Evolutionary conservation across 64 coral and sea anemone genomes (phyloP).

Genomic region (Astreopora myriophthalma): DNA sequence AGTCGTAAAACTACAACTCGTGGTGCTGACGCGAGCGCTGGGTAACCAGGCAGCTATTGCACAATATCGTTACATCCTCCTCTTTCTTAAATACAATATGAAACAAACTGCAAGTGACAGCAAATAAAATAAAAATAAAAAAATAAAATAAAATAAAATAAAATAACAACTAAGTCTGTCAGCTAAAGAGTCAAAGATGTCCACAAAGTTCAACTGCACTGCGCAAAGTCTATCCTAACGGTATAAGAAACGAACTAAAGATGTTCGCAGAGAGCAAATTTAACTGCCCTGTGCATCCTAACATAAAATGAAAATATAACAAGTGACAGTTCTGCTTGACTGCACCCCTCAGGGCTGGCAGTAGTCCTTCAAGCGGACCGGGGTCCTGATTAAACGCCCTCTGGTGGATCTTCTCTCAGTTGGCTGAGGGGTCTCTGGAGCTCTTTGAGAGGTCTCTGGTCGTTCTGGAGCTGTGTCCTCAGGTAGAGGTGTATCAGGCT

Average conservation of each 20-base stretch:
- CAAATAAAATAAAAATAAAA: too few relatives aligned
- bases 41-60: conserved; percentile 28
- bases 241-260: background rate
- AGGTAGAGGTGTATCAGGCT: conserved; percentile 33
- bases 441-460: conserved; percentile 49
- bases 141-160: too few relatives aligned
- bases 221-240: background rate
- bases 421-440: conserved; percentile 52
- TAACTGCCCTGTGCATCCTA: conserved; percentile 11
- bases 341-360: conserved; percentile 65
- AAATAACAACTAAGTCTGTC: too few relatives aligned
- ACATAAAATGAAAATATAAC: conserved; percentile 54
- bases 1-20: background rate
- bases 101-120: too few relatives aligned
- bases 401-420: conserved; percentile 62
- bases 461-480: conserved; percentile 53
- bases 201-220: background rate
- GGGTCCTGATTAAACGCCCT: conserved; percentile 66
- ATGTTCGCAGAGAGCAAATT: background rate
- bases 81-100: background rate
- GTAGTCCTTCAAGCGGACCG: conserved; percentile 55
- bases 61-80: conserved; percentile 45
- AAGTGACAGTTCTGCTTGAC: conserved; percentile 69
- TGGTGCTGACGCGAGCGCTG: conserved; percentile 40
- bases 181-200: too few relatives aligned